Conservation (phyloP, 2,113 vertebrate species). For the Coptodon bakossiorum region DNA sequence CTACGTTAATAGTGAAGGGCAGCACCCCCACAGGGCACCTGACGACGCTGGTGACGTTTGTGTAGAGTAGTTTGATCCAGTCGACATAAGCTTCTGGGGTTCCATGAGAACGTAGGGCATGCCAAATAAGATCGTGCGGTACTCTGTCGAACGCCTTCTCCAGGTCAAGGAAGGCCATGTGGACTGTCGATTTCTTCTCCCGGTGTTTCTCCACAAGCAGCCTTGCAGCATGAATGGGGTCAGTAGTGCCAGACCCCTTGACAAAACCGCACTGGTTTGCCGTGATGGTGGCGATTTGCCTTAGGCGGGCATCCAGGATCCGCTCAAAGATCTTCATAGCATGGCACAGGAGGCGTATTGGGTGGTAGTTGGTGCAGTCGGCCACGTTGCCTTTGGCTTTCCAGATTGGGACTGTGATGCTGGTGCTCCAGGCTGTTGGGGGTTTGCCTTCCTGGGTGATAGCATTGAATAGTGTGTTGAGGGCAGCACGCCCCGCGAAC, state of each 20-base stretch:
- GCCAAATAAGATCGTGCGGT: background rate
- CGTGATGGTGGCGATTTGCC: rapidly evolving
- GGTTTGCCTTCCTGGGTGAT: background rate
- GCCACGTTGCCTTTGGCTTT: background rate
- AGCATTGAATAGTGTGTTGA: background rate
- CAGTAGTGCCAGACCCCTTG: background rate
- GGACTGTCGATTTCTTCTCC: too few species aligned
- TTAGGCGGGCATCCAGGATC: background rate
- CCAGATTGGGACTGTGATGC: background rate
- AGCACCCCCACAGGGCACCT: background rate
- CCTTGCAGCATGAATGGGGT: background rate
- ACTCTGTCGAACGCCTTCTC: background rate
- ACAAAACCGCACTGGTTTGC: background rate
- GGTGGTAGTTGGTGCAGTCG: background rate
- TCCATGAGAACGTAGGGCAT: background rate
- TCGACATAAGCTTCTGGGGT: background rate
- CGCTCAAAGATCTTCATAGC: background rate
- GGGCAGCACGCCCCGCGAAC: rapidly evolving
- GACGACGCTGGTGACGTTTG: background rate
- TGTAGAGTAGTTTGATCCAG: background rate
- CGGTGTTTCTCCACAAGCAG: too few species aligned
- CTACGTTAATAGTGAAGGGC: background rate
- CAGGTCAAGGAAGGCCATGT: background rate
- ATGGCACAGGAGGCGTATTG: background rate
- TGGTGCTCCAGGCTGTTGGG: background rate